Evolutionary conservation across 2,888 invertebrate genomes (phyloP).

Genomic region (Eurytoma adleriae): DNA sequence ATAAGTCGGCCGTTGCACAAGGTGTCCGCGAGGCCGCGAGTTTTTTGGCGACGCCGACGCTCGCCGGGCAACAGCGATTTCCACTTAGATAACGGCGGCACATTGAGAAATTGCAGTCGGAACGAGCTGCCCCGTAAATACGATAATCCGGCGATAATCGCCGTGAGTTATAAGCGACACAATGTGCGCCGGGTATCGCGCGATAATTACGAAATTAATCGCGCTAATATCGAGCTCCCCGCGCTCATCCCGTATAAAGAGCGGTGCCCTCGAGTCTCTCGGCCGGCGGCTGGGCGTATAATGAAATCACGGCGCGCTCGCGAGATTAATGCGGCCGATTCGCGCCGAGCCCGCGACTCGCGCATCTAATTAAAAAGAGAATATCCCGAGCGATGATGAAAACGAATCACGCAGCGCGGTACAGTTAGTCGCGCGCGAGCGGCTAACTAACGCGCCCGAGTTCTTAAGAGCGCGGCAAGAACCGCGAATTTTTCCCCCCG

Average conservation of each 20-base stretch:
- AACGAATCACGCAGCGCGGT: no score
- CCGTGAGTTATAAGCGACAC: neutral
- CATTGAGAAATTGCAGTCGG: slow-evolving; percentile 22
- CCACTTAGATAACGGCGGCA: slow-evolving; percentile 24
- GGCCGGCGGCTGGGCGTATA: no score
- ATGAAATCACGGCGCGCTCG: neutral
- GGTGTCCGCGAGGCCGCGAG: neutral
- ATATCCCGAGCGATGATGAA: no score
- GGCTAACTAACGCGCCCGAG: no score
- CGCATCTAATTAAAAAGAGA: no score
- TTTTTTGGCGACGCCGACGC: neutral
- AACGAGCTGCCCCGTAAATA: slow-evolving; percentile 25
- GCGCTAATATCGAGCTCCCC: neutral
- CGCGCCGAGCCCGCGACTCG: no score
- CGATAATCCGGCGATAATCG: slow-evolving; percentile 22
- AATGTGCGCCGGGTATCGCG: no score
- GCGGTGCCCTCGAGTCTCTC: no score
- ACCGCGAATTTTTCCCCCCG: no score
- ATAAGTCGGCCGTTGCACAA: slow-evolving; percentile 21
- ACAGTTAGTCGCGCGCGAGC: no score
- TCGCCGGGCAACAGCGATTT: slow-evolving; percentile 18
- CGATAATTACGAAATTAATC: slow-evolving; percentile 33
- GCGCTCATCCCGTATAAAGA: neutral
- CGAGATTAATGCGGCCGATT: no score
- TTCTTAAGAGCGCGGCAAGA: no score